Percentiles rank a stretch among this genome's conserved stretches.
Evolutionary conservation across 2,113 vertebrate genomes (phyloP).

Genomic region (Notothenia rossii): DNA sequence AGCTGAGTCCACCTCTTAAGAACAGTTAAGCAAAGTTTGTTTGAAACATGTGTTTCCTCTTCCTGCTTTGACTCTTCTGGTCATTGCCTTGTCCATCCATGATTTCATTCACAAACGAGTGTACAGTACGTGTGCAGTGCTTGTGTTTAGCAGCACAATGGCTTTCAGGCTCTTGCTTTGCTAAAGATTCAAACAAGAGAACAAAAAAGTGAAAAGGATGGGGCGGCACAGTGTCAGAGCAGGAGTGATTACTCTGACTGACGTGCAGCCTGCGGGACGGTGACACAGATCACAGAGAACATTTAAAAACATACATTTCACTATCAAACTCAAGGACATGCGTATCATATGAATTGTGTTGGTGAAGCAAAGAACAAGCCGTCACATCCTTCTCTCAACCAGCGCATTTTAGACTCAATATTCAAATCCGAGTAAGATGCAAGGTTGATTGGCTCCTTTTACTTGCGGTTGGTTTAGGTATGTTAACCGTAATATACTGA

Average conservation of each 20-base stretch:
- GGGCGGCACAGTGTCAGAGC: conserved; percentile 7
- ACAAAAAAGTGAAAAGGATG: conserved; percentile 39
- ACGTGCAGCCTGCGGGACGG: conserved; percentile 4
- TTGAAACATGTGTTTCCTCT: background rate
- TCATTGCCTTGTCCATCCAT: background rate
- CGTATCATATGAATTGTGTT: background rate
- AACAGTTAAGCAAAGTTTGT: background rate
- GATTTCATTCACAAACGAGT: background rate
- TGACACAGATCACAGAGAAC: conserved; percentile 20
- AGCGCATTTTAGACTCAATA: background rate
- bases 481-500: background rate
- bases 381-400: background rate
- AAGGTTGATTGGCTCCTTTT: background rate
- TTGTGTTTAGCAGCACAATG: background rate
- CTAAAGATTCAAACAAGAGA: conserved; percentile 33
- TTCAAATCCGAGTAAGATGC: background rate
- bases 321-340: conserved; percentile 26
- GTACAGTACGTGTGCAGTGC: background rate
- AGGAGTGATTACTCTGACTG: conserved; percentile 2
- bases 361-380: background rate
- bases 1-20: background rate
- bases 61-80: background rate
- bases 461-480: no score
- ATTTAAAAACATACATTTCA: conserved; percentile 10
- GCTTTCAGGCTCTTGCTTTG: conserved; percentile 12